Conservation (phyloP, 2,888 invertebrate genomes). For the Amphiduros pacificus region DNA sequence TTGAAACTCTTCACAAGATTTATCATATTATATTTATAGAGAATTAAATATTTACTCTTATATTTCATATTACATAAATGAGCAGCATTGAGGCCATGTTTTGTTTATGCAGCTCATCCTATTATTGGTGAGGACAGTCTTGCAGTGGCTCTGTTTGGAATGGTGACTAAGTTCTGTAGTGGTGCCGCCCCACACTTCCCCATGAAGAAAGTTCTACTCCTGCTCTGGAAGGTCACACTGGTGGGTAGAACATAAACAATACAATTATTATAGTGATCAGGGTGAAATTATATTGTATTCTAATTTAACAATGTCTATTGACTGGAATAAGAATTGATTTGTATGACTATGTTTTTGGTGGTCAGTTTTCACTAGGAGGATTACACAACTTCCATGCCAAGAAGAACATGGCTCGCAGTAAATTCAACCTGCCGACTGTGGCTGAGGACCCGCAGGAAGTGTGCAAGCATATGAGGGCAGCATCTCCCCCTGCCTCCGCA, state of each 20-base stretch:
- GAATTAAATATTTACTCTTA: neutral
- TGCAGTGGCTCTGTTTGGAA: slow-evolving; percentile 85
- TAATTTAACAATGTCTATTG: neutral
- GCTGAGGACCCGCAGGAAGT: slow-evolving; percentile 94
- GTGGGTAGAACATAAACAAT: slow-evolving; percentile 65
- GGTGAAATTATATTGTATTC: too few species aligned
- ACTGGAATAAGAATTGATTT: neutral
- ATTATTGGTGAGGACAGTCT: slow-evolving; percentile 73
- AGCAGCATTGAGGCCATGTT: too few species aligned
- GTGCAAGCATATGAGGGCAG: slow-evolving; percentile 90
- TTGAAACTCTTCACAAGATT: too few species aligned
- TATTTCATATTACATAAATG: neutral
- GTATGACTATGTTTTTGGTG: neutral
- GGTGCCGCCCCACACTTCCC: slow-evolving; percentile 96
- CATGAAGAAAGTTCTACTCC: slow-evolving; percentile 93
- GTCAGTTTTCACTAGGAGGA: slow-evolving; percentile 80
- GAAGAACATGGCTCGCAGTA: slow-evolving; percentile 67
- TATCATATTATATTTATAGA: too few species aligned
- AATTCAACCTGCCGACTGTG: slow-evolving; percentile 73
- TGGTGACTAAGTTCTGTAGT: slow-evolving; percentile 96
- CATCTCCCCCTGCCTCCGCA: slow-evolving; percentile 91
- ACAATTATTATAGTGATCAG: too few species aligned
- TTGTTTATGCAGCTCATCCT: slow-evolving; percentile 24
- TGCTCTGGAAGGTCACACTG: slow-evolving; percentile 93
- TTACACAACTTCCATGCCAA: slow-evolving; percentile 78